Evolutionary conservation across 2,797 vertebrate genomes (phyloP).

Genomic region (Corythornis leucogaster): DNA sequence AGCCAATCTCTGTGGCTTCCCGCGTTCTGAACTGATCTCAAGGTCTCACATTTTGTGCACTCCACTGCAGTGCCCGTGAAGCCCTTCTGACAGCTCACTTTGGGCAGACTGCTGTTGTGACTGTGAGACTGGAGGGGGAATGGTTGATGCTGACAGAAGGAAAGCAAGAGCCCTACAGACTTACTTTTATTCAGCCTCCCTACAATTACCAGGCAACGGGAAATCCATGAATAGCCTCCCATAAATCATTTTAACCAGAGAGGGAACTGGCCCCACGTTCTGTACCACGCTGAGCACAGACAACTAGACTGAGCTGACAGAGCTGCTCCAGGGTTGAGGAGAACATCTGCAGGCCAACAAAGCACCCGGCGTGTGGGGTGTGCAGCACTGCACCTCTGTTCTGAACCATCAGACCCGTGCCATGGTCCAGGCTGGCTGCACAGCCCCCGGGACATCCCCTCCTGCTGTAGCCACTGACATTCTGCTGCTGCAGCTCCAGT

Average conservation of each 20-base stretch:
- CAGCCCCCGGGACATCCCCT: not conserved
- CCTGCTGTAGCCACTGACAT: not conserved
- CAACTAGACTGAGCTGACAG: not conserved
- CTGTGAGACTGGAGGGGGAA: accelerated
- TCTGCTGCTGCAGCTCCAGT: not conserved
- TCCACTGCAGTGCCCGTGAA: not conserved
- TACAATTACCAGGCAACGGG: not conserved
- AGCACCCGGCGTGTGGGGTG: not conserved
- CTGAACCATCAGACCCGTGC: not conserved
- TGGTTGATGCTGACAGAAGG: not conserved
- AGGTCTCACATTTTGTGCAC: not conserved
- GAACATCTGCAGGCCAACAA: not conserved
- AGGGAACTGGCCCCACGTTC: not conserved
- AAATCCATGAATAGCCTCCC: not conserved
- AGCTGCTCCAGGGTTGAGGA: not conserved
- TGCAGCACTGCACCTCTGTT: not conserved
- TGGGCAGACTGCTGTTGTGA: not conserved
- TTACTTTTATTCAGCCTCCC: not conserved
- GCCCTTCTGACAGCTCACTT: not conserved
- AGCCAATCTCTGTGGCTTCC: not conserved
- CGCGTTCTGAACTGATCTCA: not conserved
- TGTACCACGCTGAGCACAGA: accelerated
- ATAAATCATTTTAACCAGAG: not conserved
- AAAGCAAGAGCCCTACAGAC: not conserved
- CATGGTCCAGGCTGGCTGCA: not conserved